Conservation (phyloP, 2,797 vertebrate species). For the Hydrocynus forskahlii region DNA sequence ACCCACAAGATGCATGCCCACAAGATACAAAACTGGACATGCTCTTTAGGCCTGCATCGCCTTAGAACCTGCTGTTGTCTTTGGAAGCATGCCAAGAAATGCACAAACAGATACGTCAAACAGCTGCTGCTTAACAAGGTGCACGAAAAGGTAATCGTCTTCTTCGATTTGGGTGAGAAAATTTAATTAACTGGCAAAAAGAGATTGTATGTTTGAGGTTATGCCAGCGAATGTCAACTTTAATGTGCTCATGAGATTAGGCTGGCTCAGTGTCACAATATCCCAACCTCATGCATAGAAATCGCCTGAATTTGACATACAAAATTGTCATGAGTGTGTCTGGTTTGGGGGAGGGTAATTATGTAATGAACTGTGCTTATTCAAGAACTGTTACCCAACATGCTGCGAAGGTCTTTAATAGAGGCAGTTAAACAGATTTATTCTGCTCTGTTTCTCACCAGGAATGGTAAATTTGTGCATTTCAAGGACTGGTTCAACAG, state of each 20-base stretch:
- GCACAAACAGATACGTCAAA: conserved; percentile 14
- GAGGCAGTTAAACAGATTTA: not conserved
- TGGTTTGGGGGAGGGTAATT: not conserved
- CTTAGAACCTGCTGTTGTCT: not conserved
- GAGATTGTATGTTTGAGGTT: conserved; percentile 2
- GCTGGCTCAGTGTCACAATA: not conserved
- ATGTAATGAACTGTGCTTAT: conserved; percentile 5
- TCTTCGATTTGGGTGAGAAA: not conserved
- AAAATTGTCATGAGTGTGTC: not conserved
- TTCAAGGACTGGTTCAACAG: too few species aligned
- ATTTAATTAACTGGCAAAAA: conserved; percentile 8
- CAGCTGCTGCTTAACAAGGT: conserved; percentile 10
- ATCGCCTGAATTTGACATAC: not conserved
- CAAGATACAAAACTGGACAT: too few species aligned
- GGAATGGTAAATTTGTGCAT: not conserved
- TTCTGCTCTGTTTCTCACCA: not conserved
- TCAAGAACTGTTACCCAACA: conserved; percentile 10
- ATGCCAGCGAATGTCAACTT: not conserved
- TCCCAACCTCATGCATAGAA: not conserved
- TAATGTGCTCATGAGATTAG: conserved; percentile 13
- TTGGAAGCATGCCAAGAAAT: conserved; percentile 20
- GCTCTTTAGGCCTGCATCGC: not conserved
- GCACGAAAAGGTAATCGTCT: not conserved
- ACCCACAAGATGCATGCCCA: too few species aligned
- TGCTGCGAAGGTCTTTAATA: not conserved